Base-by-base conservation (phyloP, 35 echinoderm and acorn worm species). In the Hemicentrotus pulcherrimus region DNA sequence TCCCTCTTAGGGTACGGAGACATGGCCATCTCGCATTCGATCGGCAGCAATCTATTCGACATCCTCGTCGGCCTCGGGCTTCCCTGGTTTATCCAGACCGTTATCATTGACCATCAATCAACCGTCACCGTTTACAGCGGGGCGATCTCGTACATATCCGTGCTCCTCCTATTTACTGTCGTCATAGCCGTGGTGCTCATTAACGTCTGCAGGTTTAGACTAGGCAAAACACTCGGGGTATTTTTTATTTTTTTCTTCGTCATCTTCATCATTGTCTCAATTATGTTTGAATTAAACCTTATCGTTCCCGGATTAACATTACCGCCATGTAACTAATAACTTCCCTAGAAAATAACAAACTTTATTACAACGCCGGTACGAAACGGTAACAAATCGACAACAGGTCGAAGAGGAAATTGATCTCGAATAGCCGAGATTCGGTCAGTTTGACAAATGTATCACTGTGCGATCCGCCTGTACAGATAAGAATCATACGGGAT, bases 31-130 rank as follows among this genome's bases (percentile, higher is more conserved):
- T 99, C 98, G 1, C 97, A 99, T 47, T 97, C 98, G 14, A 96
- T 99, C 46, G 98, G 98, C 5, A 99, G 98, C 91, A 99, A 99
- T 32, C 91, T 99, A 31, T 99, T 99, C 87, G 98, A 99, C 47
- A 97, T 99, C 70, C 94, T 99, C 47, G 47, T 99, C 28, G 97
- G 98, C 48, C 97, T 99, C 46, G 98, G 98, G 0, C 91, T 96
- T 35, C 98, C 98, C 13, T 99, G 98, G 98, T 99, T 98, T 45
- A 86, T 99, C 19, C 70, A 96, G 71, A 97, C 98, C 35, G 94
- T 97, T 5, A 46, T 97, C 50, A 60, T 98, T 31, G 45, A 94
- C 24, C 86, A 86, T 32, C 33, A 85, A 30, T 94, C 95, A 32
- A 45, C 86, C 9, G 96, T 98, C 6, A 18, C 32, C 15, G 96